Evolutionary conservation across 2,888 invertebrate species (phyloP).

Genomic region (Caenorhabditis sp.): DNA sequence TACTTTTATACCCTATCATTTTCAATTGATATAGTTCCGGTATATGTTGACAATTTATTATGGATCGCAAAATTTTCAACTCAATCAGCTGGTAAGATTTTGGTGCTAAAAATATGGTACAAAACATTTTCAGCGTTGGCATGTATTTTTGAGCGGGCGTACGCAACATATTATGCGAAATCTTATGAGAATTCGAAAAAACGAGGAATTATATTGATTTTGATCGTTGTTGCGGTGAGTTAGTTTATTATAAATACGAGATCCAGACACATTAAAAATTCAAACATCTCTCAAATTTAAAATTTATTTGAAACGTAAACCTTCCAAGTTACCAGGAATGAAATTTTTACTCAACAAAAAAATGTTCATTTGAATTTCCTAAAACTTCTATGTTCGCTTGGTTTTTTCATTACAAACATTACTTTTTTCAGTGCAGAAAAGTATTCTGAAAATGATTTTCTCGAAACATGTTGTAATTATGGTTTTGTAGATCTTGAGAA

Average conservation of each 20-base stretch:
- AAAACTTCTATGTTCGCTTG: no score
- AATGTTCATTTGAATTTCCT: no score
- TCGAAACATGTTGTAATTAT: no score
- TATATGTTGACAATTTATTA: neutral
- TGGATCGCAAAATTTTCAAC: slow-evolving; percentile 13
- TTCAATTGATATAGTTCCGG: neutral
- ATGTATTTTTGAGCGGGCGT: slow-evolving; percentile 20
- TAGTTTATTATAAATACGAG: neutral
- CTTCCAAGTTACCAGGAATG: no score
- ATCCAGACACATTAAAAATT: no score
- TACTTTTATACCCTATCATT: slow-evolving; percentile 4
- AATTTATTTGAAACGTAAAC: neutral
- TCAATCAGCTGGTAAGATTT: slow-evolving; percentile 8
- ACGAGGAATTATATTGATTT: slow-evolving; percentile 6
- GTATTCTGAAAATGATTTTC: no score
- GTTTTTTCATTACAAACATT: no score
- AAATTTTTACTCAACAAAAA: no score
- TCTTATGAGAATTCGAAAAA: slow-evolving; percentile 18
- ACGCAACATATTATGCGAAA: slow-evolving; percentile 17
- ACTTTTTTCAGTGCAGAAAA: no score
- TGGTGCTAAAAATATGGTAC: neutral
- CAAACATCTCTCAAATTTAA: neutral
- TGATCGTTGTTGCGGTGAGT: slow-evolving; percentile 10
- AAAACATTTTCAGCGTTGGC: slow-evolving; percentile 6
- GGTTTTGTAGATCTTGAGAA: no score